A percentile compares a stretch with the other conserved stretches of the same genome.
These are phyloP conservation scores for Poecile atricapillus DNA, from an alignment of 2,113 vertebrate genomes.

Conservation along the genomic window DNA sequence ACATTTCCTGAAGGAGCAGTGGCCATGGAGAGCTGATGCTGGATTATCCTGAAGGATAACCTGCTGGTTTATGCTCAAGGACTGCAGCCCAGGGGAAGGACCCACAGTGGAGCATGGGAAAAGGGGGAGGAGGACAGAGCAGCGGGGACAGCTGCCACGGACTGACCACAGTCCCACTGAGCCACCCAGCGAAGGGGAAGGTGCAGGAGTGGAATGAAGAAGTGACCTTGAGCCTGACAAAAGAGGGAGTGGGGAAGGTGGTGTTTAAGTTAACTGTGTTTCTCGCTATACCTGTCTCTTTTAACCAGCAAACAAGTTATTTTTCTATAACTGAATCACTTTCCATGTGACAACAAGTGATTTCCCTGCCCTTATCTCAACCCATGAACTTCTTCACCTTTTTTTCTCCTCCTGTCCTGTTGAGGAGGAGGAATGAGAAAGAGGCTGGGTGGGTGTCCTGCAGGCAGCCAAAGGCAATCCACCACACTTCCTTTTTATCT, in stretches of 20 bases:
- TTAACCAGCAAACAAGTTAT: not conserved
- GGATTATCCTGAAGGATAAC: not conserved
- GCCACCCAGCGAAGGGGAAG: not conserved
- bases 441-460: not conserved
- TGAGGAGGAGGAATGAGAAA: not conserved
- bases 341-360: not conserved
- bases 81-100: not conserved
- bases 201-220: not conserved
- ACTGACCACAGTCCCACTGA: not conserved
- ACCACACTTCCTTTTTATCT: not conserved
- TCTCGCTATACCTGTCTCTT: not conserved
- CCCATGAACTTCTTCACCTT: not conserved
- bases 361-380: not conserved
- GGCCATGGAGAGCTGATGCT: not conserved
- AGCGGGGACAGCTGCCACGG: not conserved
- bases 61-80: not conserved
- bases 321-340: not conserved
- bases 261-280: not conserved
- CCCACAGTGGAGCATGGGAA: not conserved
- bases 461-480: not conserved
- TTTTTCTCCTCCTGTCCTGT: not conserved
- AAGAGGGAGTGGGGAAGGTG: not conserved
- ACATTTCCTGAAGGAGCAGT: not conserved
- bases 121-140: not conserved
- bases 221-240: not conserved